A percentile compares a stretch with the other conserved stretches of the same genome.
phyloP scores from a whole-genome alignment of 2,888 invertebrate species.

The Germaria angustata region DNA sequence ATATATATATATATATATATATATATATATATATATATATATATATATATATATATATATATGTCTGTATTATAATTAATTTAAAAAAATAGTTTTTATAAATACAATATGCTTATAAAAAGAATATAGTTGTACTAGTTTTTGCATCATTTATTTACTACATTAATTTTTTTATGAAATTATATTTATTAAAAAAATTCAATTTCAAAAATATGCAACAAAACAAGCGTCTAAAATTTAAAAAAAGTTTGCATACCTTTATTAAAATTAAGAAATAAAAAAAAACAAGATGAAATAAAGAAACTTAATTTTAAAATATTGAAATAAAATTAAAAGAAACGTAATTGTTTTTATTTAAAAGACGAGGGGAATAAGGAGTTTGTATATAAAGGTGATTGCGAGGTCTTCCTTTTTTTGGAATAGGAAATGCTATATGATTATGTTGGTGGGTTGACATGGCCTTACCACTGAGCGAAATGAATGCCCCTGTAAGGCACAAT shows the following conservation, averaged over 20 bases:
- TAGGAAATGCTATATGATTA: too few species aligned
- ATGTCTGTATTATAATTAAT: constrained; percentile 61
- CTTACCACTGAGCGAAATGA: too few species aligned
- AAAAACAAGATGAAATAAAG: constrained; percentile 24
- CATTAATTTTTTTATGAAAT: constrained; percentile 34
- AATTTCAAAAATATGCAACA: not conserved
- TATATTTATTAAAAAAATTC: constrained; percentile 52
- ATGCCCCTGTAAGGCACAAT: too few species aligned
- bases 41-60: constrained; percentile 60
- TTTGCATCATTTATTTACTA: constrained; percentile 50
- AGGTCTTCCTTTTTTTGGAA: too few species aligned
- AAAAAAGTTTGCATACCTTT: constrained; percentile 39
- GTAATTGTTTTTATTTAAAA: constrained; percentile 42
- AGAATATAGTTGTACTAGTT: constrained; percentile 51
- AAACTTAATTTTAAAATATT: constrained; percentile 55
- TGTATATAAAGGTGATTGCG: too few species aligned
- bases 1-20: constrained; percentile 61
- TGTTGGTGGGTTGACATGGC: too few species aligned
- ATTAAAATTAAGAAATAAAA: constrained; percentile 11
- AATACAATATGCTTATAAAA: constrained; percentile 54
- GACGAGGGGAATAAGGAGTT: not conserved
- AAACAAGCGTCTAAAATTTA: not conserved
- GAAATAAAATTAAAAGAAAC: constrained; percentile 31
- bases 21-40: constrained; percentile 60
- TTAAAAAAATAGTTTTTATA: constrained; percentile 51